These are phyloP conservation scores for Drosophila trichaetosa DNA, from an alignment of 2,888 invertebrate genomes.

Conservation along the genomic window DNA sequence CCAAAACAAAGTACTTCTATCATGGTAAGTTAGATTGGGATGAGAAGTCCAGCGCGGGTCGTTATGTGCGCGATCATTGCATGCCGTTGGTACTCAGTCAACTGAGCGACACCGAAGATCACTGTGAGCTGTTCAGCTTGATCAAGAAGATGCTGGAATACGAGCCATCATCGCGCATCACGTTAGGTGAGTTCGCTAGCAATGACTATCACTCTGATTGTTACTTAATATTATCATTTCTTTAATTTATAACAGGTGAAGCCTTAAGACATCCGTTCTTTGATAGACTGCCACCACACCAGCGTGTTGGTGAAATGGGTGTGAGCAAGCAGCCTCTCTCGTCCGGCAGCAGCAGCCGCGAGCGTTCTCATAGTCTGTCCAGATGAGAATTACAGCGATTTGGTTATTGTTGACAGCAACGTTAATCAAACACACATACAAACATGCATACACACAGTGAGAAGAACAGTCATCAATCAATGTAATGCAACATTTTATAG, in stretches of 20 bases:
- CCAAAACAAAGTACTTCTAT: constrained; percentile 99
- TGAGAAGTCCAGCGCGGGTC: constrained; percentile 97
- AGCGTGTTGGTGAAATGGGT: constrained; percentile 88
- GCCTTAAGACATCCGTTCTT: constrained; percentile 97
- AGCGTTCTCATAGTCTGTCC: constrained; percentile 87
- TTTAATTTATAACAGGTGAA: constrained; percentile 86
- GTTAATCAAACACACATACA: constrained; percentile 67
- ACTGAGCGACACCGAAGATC: constrained; percentile 94
- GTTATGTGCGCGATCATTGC: constrained; percentile 99
- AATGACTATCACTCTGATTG: neutral
- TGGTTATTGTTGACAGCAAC: constrained; percentile 85
- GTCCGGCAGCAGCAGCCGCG: constrained; percentile 86
- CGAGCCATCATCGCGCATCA: constrained; percentile 95
- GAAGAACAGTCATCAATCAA: constrained; percentile 46
- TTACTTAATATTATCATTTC: neutral
- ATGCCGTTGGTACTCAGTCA: constrained; percentile 98
- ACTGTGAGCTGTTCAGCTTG: constrained; percentile 96
- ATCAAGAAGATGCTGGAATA: constrained; percentile 98
- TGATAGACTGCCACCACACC: constrained; percentile 92
- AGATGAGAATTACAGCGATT: constrained; percentile 86
- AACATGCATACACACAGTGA: constrained; percentile 52
- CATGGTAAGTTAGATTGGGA: constrained; percentile 99
- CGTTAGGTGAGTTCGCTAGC: constrained; percentile 86
- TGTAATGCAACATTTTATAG: constrained; percentile 27
- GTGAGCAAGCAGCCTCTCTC: constrained; percentile 78